Conservation (phyloP, 2,113 vertebrate species). For the Phalacrocorax brasilianus region DNA sequence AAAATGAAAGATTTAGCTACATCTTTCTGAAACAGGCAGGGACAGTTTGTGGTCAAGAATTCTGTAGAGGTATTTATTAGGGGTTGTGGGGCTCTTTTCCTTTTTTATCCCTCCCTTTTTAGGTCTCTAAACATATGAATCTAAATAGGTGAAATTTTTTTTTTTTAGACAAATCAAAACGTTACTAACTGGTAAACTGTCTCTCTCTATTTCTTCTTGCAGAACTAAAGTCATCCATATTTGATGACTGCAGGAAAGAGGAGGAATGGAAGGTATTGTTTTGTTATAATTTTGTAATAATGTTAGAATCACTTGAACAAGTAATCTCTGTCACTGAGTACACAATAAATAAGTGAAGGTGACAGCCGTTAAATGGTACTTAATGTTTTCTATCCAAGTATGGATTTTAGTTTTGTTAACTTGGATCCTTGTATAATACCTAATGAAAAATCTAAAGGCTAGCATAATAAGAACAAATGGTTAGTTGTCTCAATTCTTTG, state of each 20-base stretch:
- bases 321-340: not conserved
- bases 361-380: not conserved
- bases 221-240: constrained; percentile 76
- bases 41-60: not conserved
- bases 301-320: not conserved
- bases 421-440: not conserved
- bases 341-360: not conserved
- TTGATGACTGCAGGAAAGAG: constrained; percentile 79
- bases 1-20: not conserved
- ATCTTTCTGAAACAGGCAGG: not conserved
- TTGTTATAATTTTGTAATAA: not conserved
- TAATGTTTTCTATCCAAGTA: not conserved
- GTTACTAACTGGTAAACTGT: not conserved
- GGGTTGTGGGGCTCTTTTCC: not conserved
- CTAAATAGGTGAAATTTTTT: not conserved
- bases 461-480: not conserved
- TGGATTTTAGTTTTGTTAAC: not conserved
- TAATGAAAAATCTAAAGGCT: not conserved
- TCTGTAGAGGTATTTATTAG: not conserved
- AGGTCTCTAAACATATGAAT: not conserved
- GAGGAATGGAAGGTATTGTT: constrained; percentile 81
- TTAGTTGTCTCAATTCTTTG: not conserved
- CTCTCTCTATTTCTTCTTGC: constrained; percentile 5
- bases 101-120: not conserved
- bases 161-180: not conserved